Base-by-base conservation (phyloP, 2,888 invertebrate genomes). In the Sicus ferrugineus region DNA sequence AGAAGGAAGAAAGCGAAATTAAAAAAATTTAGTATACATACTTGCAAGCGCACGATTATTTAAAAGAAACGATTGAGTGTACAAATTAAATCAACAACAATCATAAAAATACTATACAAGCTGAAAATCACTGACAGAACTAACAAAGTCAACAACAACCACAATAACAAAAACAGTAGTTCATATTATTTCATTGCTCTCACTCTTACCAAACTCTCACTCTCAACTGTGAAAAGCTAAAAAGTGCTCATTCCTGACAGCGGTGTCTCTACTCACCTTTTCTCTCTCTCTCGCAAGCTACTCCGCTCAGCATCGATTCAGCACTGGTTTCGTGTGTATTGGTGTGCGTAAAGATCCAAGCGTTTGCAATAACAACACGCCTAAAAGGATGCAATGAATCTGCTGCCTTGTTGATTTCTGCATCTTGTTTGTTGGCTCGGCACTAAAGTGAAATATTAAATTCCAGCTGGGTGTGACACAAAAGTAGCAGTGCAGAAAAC, bases 381-480 rank as follows among this genome's bases (percentile, higher is more conserved):
- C 77, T 73, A 74, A 73, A 72, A 79, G 74, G 76, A 76, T 77
- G 79, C 76, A 73, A 78, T 76, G 74, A 75, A 75, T 75, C 75
- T 75, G 73, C 74, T 75, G 14, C 11, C 50, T 69, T 67, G 28
- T 65, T 64, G 48, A 30, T 30, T 48, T 59, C 38, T 63, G 52
- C 28, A 11, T 54, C 69, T 54, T 31, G 67, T 70, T 56, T 50
- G 75, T 74, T 73, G 70, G 72, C 77, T 73, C 73, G 77, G 76
- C 74, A 78, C 72, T 77, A 70, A 73, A 73, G 73, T 76, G 73
- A 78, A 78, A 77, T 76, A 77, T 79, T 77, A 72, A 79, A 77
- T 76, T 76, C 71, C 69, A 78, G 76, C 76, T 79, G 80, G 77
- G 80, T 77, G 80, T 80, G 80, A 79, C 78, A 77, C 72, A 74